A percentile compares a stretch with the other conserved stretches of the same genome.
Evolutionary conservation across 2,888 invertebrate species (phyloP).

Genomic region (Coenonympha glycerion): DNA sequence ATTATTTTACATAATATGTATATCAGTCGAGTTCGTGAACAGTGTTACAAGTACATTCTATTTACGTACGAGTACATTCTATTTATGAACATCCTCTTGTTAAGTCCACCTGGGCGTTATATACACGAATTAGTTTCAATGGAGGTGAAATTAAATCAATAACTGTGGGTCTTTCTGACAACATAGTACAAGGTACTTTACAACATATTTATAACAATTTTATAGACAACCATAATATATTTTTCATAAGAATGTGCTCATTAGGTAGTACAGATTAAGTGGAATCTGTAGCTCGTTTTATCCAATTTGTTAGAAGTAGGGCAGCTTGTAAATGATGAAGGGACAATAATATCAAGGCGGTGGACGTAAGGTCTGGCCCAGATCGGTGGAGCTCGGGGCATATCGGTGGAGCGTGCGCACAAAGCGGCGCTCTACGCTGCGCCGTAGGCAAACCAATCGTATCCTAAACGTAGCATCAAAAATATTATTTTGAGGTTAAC

Average conservation of each 20-base stretch:
- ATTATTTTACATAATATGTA: no score
- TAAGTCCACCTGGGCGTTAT: conserved; percentile 1
- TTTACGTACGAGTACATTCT: neutral
- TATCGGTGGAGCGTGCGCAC: conserved; percentile 42
- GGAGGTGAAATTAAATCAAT: conserved; percentile 9
- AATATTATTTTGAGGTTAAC: conserved; percentile 74
- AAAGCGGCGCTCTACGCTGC: conserved; percentile 36
- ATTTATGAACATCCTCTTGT: neutral
- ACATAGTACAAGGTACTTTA: neutral
- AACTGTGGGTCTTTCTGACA: conserved; percentile 1
- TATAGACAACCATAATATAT: neutral
- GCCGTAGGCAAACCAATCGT: conserved; percentile 51
- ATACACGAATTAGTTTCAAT: conserved; percentile 8
- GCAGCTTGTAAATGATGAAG: conserved; percentile 10
- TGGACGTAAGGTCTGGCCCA: conserved; percentile 30
- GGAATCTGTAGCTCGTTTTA: neutral
- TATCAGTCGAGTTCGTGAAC: no score
- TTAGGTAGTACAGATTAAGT: neutral
- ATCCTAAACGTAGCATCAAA: conserved; percentile 67
- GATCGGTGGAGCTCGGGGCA: conserved; percentile 44
- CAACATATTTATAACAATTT: neutral
- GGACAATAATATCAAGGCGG: conserved; percentile 6
- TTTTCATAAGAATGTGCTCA: neutral
- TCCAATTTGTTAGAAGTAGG: neutral
- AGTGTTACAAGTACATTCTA: neutral